These are phyloP conservation scores for Stigmatopora nigra DNA, from an alignment of 2,113 vertebrate genomes.

Conservation along the genomic window DNA sequence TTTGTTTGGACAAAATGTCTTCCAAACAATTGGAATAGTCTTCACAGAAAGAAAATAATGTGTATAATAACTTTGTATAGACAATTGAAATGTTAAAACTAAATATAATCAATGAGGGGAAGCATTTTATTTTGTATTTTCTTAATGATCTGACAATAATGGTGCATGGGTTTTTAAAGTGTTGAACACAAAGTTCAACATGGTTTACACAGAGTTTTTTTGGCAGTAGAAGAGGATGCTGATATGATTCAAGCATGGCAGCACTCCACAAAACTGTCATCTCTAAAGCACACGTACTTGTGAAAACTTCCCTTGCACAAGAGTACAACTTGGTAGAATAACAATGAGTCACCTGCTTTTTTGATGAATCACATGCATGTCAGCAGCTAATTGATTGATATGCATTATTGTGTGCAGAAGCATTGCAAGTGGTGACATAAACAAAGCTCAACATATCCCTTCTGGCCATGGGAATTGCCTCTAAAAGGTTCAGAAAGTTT, in stretches of 20 bases:
- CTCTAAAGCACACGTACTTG: slow-evolving; percentile 34
- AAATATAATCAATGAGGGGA: background rate
- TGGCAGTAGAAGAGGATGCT: background rate
- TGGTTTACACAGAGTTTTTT: background rate
- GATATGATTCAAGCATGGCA: slow-evolving; percentile 28
- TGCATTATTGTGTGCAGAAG: slow-evolving; percentile 22
- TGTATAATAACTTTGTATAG: background rate
- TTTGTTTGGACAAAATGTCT: no score
- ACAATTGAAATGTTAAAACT: background rate
- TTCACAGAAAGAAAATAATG: background rate
- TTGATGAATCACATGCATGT: slow-evolving; percentile 17
- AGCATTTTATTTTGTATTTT: background rate
- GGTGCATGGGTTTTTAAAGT: background rate
- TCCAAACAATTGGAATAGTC: no score
- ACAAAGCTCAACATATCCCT: slow-evolving; percentile 3
- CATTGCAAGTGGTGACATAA: slow-evolving; percentile 26
- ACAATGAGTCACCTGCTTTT: slow-evolving; percentile 42
- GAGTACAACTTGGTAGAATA: slow-evolving; percentile 33
- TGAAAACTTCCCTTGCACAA: slow-evolving; percentile 48
- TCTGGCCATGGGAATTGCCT: background rate
- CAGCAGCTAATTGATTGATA: slow-evolving; percentile 17
- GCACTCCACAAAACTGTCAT: slow-evolving; percentile 30
- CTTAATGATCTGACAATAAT: background rate
- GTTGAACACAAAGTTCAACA: background rate
- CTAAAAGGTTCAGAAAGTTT: background rate